Percentiles rank a stretch among this genome's conserved stretches.
Conservation (phyloP, 2,888 invertebrate genomes). For the Bombylius major region DNA sequence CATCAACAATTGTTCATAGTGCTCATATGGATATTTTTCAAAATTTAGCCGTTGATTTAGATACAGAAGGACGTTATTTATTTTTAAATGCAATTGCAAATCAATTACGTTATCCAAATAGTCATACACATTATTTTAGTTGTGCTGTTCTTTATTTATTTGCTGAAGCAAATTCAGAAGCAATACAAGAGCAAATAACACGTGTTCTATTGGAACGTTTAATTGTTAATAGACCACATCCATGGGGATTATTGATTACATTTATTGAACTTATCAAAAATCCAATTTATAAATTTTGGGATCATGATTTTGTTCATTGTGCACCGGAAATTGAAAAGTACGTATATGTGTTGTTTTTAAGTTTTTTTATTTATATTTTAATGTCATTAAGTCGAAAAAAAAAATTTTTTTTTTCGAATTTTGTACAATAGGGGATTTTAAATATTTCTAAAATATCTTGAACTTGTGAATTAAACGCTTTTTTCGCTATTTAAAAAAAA, state of each 20-base stretch:
- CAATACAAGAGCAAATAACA: slow-evolving; percentile 97
- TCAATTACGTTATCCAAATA: slow-evolving; percentile 97
- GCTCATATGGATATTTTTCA: slow-evolving; percentile 99
- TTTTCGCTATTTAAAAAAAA: too few relatives aligned
- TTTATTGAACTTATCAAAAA: slow-evolving; percentile 99
- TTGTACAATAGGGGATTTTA: too few relatives aligned
- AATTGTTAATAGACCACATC: slow-evolving; percentile 97
- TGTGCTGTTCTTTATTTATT: slow-evolving; percentile 94
- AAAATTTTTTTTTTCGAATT: too few relatives aligned
- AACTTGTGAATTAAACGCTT: too few relatives aligned
- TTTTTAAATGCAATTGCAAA: slow-evolving; percentile 98
- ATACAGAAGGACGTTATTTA: slow-evolving; percentile 90
- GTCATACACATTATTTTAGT: slow-evolving; percentile 99
- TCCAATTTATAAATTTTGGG: slow-evolving; percentile 97
- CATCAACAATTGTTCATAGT: slow-evolving; percentile 96
- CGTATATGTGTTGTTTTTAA: slow-evolving; percentile 36
- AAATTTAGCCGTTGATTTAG: slow-evolving; percentile 93
- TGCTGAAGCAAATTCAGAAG: slow-evolving; percentile 92
- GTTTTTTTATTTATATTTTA: too few relatives aligned
- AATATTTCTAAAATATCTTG: too few relatives aligned
- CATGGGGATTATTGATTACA: slow-evolving; percentile 97
- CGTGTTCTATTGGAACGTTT: slow-evolving; percentile 90
- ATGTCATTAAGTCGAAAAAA: too few relatives aligned
- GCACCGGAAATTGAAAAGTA: slow-evolving; percentile 99
- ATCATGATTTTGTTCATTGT: slow-evolving; percentile 97